Evolutionary conservation across 1,140 invertebrate species (phyloP).

Genomic region (Trichogramma pretiosum): DNA sequence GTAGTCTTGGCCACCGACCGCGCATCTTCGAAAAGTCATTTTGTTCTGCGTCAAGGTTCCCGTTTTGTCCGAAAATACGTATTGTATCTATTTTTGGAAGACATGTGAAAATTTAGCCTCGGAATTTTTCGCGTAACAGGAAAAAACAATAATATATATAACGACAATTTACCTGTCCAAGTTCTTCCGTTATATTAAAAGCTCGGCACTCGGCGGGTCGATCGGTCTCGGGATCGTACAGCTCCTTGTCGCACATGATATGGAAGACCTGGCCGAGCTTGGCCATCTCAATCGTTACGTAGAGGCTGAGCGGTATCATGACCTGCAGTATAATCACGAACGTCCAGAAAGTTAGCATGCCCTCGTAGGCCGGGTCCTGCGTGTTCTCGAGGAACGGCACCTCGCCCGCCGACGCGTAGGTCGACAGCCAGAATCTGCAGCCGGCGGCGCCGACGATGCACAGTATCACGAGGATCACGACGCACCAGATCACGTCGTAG

Average conservation of each 20-base stretch:
- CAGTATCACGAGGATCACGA: conserved; percentile 81
- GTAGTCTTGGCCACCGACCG: conserved; percentile 83
- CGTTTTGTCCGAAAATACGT: conserved; percentile 96
- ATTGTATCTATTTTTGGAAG: conserved; percentile 63
- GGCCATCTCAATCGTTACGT: conserved; percentile 94
- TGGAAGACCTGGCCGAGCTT: conserved; percentile 94
- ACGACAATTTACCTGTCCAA: conserved; percentile 62
- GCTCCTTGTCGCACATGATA: conserved; percentile 80
- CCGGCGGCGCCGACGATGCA: conserved; percentile 87
- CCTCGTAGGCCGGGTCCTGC: conserved; percentile 62
- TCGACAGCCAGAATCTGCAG: conserved; percentile 73
- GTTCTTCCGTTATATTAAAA: conserved; percentile 93
- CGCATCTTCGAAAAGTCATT: conserved; percentile 89
- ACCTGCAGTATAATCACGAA: conserved; percentile 93
- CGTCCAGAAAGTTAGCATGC: conserved; percentile 86
- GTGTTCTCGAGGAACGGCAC: conserved; percentile 57
- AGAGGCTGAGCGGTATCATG: conserved; percentile 94
- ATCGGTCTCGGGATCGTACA: conserved; percentile 76
- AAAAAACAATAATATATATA: conserved; percentile 1
- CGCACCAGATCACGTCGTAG: conserved; percentile 92
- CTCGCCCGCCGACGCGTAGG: conserved; percentile 42
- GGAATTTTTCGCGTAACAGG: not conserved
- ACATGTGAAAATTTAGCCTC: not conserved
- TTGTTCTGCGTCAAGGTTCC: conserved; percentile 96
- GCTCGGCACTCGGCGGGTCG: conserved; percentile 89